Conservation (phyloP, 2,113 vertebrate species). For the Mohoua ochrocephala region DNA sequence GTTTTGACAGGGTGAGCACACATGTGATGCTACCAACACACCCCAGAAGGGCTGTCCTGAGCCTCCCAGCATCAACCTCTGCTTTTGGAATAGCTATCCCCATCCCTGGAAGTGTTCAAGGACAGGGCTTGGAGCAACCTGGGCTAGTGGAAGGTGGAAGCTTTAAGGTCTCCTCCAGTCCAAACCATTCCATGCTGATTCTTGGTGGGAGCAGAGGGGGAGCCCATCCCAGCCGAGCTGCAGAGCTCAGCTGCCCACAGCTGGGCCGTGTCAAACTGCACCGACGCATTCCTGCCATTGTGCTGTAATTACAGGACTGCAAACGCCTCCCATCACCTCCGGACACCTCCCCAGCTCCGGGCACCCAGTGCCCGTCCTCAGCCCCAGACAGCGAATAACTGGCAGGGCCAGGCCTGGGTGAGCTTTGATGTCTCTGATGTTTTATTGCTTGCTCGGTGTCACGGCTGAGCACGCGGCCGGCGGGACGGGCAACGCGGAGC, state of each 20-base stretch:
- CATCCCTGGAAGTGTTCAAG: not conserved
- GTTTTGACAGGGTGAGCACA: not conserved
- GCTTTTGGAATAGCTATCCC: not conserved
- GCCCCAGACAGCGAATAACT: not conserved
- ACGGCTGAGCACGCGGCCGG: not conserved
- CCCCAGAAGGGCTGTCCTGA: not conserved
- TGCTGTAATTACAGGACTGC: not conserved
- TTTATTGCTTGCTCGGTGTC: constrained; percentile 37
- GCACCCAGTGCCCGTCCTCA: not conserved
- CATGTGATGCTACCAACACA: not conserved
- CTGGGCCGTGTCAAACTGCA: not conserved
- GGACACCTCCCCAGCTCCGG: not conserved
- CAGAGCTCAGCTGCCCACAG: not conserved
- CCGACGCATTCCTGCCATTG: rapidly evolving
- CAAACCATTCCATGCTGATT: not conserved
- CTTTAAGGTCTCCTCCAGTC: not conserved
- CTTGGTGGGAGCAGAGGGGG: not conserved
- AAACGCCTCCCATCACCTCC: not conserved
- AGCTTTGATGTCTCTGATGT: not conserved
- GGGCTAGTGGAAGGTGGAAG: not conserved
- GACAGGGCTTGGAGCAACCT: not conserved
- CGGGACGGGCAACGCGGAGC: not conserved
- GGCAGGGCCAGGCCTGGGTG: not conserved
- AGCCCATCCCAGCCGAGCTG: not conserved
- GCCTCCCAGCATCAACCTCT: not conserved